Evolutionary conservation across 2,888 invertebrate species (phyloP).

Genomic region (Acanthococcus lagerstroemiae): DNA sequence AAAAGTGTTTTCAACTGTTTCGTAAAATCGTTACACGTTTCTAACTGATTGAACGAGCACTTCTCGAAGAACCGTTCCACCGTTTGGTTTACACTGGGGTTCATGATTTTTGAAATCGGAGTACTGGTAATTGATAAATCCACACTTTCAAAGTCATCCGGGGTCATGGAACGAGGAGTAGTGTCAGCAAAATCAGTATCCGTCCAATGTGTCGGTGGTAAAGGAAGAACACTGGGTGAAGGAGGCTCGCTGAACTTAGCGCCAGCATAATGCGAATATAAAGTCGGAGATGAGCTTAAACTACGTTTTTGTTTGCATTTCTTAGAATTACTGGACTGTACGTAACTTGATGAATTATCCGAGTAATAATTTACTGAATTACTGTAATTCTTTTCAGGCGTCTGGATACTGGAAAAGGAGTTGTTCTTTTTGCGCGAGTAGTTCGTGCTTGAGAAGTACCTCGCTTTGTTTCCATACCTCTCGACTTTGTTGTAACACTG

Average conservation of each 20-base stretch:
- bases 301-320: constrained; percentile 21
- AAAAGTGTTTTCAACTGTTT: constrained; percentile 23
- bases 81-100: constrained; percentile 14
- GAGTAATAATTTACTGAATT: constrained; percentile 18
- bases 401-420: constrained; percentile 2
- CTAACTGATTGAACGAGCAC: constrained; percentile 20
- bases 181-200: neutral
- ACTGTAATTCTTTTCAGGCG: neutral
- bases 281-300: constrained; percentile 18
- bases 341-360: constrained; percentile 10
- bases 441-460: neutral
- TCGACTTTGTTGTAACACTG: constrained; percentile 14
- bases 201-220: constrained; percentile 16
- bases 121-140: constrained; percentile 10
- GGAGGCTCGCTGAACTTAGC: constrained; percentile 27
- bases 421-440: constrained; percentile 19
- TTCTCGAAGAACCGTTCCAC: constrained; percentile 19
- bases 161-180: constrained; percentile 13
- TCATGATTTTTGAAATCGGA: neutral
- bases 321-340: neutral
- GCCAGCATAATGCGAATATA: constrained; percentile 22
- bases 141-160: constrained; percentile 2
- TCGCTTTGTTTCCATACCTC: constrained; percentile 6
- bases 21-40: constrained; percentile 19
- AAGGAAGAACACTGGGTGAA: constrained; percentile 18